phyloP scores from a whole-genome alignment of 1,140 invertebrate genomes.

The Metaphire vulgaris region DNA sequence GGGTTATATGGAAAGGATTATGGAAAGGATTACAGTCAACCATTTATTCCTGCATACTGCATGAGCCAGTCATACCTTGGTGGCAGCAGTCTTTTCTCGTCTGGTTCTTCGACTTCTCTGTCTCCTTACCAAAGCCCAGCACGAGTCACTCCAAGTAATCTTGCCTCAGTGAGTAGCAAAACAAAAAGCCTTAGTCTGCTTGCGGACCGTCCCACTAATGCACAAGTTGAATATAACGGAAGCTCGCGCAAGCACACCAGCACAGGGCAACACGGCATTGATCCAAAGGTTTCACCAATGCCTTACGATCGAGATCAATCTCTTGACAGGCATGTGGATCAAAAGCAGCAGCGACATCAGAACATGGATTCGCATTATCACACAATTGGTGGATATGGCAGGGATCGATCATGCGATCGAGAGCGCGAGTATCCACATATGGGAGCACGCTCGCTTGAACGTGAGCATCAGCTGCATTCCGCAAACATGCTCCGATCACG shows the following conservation, averaged over 20 bases:
- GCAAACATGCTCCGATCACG: constrained; percentile 22
- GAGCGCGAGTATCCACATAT: constrained; percentile 45
- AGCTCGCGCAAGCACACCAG: not conserved
- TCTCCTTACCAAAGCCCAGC: constrained; percentile 32
- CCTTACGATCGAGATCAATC: constrained; percentile 39
- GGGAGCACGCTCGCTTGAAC: constrained; percentile 48
- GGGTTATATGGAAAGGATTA: not conserved
- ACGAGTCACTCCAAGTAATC: constrained; percentile 33
- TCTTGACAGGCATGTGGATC: constrained; percentile 35
- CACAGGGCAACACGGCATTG: not conserved
- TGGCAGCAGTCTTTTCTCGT: constrained; percentile 2
- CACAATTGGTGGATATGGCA: not conserved
- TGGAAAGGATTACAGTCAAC: not conserved
- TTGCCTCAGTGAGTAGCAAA: constrained; percentile 12
- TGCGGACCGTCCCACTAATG: constrained; percentile 2
- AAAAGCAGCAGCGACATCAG: not conserved
- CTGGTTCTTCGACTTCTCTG: constrained; percentile 3
- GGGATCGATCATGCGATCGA: constrained; percentile 25
- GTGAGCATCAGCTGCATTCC: constrained; percentile 26
- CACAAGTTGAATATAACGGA: not conserved
- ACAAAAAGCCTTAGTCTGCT: constrained; percentile 19
- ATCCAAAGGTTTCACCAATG: constrained; percentile 24
- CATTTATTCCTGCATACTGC: not conserved
- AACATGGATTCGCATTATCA: constrained; percentile 1
- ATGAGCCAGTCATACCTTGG: constrained; percentile 22